Evolutionary conservation across 2,888 invertebrate species (phyloP).

Genomic region (Xestia xanthographa): DNA sequence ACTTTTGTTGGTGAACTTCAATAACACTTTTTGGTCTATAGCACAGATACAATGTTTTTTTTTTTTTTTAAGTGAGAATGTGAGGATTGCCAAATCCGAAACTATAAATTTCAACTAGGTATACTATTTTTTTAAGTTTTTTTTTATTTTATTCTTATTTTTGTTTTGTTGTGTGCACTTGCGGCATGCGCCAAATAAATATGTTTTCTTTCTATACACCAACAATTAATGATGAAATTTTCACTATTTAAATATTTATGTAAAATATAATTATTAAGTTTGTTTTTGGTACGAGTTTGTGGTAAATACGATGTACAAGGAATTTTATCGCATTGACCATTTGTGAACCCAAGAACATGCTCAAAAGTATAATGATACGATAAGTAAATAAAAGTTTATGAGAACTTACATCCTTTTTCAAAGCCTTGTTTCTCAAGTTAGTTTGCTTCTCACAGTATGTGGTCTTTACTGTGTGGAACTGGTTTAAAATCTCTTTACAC

Average conservation of each 20-base stretch:
- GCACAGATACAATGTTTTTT: background rate
- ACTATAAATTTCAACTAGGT: background rate
- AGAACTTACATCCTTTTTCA: constrained; percentile 71
- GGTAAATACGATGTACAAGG: background rate
- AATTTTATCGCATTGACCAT: background rate
- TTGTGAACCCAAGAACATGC: background rate
- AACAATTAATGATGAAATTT: background rate
- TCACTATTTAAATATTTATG: background rate
- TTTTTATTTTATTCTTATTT: no score
- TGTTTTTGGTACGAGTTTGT: background rate
- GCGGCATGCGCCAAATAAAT: no score
- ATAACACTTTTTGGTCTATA: background rate
- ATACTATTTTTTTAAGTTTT: no score
- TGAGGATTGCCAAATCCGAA: background rate
- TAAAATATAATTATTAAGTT: background rate
- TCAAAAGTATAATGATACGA: background rate
- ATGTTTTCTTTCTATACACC: background rate
- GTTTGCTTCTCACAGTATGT: constrained; percentile 79
- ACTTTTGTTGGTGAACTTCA: constrained; percentile 1
- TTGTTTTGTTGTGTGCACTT: no score
- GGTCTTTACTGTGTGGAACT: constrained; percentile 75
- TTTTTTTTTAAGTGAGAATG: no score
- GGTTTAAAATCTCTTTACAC: constrained; percentile 79
- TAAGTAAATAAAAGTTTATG: background rate
- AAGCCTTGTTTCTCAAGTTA: constrained; percentile 69